These are phyloP conservation scores for Thalassarche chlororhynchos DNA, from an alignment of 2,113 vertebrate genomes.

Conservation along the genomic window DNA sequence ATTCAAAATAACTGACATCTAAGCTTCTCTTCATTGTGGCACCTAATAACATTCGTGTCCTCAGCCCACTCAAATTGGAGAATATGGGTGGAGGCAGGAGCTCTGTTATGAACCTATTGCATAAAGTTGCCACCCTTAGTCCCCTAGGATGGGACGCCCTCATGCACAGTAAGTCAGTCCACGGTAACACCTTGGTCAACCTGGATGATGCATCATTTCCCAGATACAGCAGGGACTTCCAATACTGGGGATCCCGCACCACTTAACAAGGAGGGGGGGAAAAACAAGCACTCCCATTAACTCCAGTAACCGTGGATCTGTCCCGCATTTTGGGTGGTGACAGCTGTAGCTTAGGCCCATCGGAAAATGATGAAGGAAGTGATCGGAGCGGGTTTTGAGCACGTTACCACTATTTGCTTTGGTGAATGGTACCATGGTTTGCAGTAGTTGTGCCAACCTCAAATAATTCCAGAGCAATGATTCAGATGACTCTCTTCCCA, in stretches of 20 bases:
- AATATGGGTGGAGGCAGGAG: background rate
- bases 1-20: constrained; percentile 48
- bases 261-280: background rate
- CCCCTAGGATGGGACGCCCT: background rate
- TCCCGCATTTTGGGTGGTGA: background rate
- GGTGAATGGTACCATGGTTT: background rate
- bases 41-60: background rate
- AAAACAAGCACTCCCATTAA: background rate
- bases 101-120: background rate
- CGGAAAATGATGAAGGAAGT: background rate
- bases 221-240: background rate
- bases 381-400: background rate
- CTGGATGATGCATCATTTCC: background rate
- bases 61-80: background rate
- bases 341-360: background rate
- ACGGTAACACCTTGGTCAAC: accelerated
- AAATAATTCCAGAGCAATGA: background rate
- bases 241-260: background rate
- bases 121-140: background rate
- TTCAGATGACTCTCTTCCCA: background rate
- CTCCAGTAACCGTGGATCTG: background rate
- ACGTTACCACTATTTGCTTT: background rate
- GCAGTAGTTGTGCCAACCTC: background rate
- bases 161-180: background rate
- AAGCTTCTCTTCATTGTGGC: background rate